These are phyloP conservation scores for Catostylus mosaicus DNA, from an alignment of 30 jellyfish, hydroid and myxozoan species.

Conservation along the genomic window DNA sequence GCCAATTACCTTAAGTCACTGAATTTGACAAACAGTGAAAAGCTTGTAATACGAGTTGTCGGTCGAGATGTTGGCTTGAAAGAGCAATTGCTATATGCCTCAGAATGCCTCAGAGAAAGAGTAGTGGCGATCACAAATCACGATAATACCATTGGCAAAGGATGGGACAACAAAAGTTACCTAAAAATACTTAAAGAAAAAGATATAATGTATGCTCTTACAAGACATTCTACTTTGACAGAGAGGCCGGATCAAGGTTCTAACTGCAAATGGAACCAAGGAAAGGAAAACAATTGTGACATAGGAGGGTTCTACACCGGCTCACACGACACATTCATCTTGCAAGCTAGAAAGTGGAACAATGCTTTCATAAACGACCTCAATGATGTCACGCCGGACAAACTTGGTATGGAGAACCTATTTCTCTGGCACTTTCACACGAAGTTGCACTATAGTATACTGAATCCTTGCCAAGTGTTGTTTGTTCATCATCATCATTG, in stretches of 20 bases:
- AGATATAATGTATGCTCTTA: constrained; percentile 26
- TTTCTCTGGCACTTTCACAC: constrained; percentile 50
- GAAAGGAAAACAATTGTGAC: constrained; percentile 21
- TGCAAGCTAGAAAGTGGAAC: constrained; percentile 19
- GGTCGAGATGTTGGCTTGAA: constrained; percentile 14
- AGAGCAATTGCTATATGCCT: constrained; percentile 20
- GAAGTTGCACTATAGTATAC: constrained; percentile 44
- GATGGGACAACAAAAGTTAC: constrained; percentile 14
- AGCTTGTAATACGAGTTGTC: constrained; percentile 14
- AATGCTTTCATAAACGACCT: constrained; percentile 4
- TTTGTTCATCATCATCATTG: constrained; percentile 80
- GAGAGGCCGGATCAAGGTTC: neutral
- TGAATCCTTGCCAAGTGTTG: constrained; percentile 68
- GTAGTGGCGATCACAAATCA: constrained; percentile 29
- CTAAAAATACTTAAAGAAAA: neutral
- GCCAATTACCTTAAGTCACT: constrained; percentile 27
- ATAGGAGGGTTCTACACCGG: constrained; percentile 51
- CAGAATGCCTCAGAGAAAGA: constrained; percentile 3
- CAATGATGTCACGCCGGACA: constrained; percentile 30
- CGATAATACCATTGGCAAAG: constrained; percentile 28
- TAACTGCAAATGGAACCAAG: constrained; percentile 2
- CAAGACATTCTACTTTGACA: constrained; percentile 27
- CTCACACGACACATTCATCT: constrained; percentile 75
- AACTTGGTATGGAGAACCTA: constrained; percentile 59
- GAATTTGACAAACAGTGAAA: constrained; percentile 4